phyloP scores from a whole-genome alignment of 1,140 invertebrate species.

The Drosophila malerkotliana region DNA sequence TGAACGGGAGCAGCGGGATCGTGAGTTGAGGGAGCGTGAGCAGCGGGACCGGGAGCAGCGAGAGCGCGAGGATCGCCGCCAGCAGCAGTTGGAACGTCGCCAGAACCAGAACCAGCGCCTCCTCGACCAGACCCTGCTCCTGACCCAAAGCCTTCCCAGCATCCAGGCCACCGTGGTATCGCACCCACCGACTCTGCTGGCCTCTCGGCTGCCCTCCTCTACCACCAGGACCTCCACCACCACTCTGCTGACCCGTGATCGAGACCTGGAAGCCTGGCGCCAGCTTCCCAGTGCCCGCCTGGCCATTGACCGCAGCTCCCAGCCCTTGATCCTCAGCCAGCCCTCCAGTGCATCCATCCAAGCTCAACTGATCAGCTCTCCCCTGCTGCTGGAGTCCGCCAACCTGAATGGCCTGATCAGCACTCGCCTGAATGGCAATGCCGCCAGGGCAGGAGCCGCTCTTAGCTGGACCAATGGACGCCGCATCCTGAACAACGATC shows the following conservation, averaged over 20 bases:
- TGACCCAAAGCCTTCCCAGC: conserved; percentile 59
- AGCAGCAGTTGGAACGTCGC: conserved; percentile 31
- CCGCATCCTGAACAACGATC: conserved; percentile 55
- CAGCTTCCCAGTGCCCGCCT: conserved; percentile 62
- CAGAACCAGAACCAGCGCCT: conserved; percentile 55
- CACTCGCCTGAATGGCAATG: conserved; percentile 68
- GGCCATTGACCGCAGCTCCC: conserved; percentile 65
- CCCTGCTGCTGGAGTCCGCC: conserved; percentile 56
- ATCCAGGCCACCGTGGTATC: conserved; percentile 73
- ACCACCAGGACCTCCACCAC: conserved; percentile 32
- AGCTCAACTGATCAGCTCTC: conserved; percentile 72
- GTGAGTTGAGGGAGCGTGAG: conserved; percentile 7
- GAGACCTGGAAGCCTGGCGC: conserved; percentile 67
- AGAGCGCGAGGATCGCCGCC: conserved; percentile 41
- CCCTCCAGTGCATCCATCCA: conserved; percentile 78
- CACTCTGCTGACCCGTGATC: conserved; percentile 54
- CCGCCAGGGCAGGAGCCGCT: conserved; percentile 46
- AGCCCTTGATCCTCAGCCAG: conserved; percentile 65
- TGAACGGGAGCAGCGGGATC: conserved; percentile 35
- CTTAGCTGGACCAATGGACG: conserved; percentile 64
- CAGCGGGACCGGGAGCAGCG: conserved; percentile 19
- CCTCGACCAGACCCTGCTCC: conserved; percentile 61
- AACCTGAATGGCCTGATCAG: conserved; percentile 66
- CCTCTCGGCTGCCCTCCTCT: conserved; percentile 47
- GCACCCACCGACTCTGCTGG: conserved; percentile 69